phyloP scores from a whole-genome alignment of 2,888 invertebrate species.

The Odontothrips loti region DNA sequence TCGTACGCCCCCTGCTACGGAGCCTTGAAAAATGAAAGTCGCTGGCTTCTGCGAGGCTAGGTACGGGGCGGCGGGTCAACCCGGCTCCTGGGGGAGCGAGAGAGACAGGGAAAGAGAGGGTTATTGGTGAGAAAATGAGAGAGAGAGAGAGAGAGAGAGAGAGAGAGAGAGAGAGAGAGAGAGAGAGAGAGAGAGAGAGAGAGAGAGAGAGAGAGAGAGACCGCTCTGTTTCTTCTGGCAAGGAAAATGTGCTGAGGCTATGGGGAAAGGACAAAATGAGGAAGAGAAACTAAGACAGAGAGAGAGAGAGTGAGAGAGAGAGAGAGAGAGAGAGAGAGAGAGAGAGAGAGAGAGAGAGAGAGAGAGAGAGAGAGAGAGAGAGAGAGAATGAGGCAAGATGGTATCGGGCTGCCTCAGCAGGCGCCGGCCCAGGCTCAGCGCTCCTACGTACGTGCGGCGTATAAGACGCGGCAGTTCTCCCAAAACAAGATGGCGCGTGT shows the following conservation, averaged over 20 bases:
- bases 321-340: slow-evolving; percentile 15
- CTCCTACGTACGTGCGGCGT: neutral
- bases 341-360: slow-evolving; percentile 14
- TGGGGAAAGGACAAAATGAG: neutral
- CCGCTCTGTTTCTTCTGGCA: neutral
- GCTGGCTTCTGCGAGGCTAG: neutral
- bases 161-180: neutral
- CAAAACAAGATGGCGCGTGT: too few relatives aligned
- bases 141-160: neutral
- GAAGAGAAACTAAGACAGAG: neutral
- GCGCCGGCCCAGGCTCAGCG: neutral
- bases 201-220: neutral
- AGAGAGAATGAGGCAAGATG: neutral
- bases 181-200: neutral
- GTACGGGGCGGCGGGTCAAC: neutral
- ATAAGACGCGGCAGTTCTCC: neutral
- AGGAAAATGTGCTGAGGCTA: neutral
- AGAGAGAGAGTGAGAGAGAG: slow-evolving; percentile 22
- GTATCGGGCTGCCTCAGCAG: slow-evolving; percentile 21
- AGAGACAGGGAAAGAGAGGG: neutral
- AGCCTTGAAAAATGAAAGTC: neutral
- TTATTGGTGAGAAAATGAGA: neutral
- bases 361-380: neutral
- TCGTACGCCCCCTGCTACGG: neutral
- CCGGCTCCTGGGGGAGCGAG: too few relatives aligned